Evolutionary conservation across 2,888 invertebrate species (phyloP).

Genomic region (Megalurothrips usitatus): DNA sequence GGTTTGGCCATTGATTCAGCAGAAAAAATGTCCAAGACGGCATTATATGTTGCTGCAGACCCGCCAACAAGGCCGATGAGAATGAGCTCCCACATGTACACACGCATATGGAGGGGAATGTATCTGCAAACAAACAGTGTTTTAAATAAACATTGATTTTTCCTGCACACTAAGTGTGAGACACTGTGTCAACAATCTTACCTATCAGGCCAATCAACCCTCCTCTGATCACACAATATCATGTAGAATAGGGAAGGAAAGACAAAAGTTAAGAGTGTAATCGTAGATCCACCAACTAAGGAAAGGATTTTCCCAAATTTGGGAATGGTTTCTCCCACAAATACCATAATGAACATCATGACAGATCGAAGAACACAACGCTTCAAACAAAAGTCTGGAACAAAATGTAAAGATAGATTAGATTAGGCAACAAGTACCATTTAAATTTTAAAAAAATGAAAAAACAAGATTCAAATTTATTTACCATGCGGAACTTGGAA

Average conservation of each 20-base stretch:
- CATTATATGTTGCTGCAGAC: slow-evolving; percentile 57
- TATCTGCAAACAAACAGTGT: slow-evolving; percentile 48
- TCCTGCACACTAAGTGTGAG: background rate
- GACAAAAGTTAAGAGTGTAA: slow-evolving; percentile 63
- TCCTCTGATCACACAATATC: slow-evolving; percentile 52
- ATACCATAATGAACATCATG: slow-evolving; percentile 56
- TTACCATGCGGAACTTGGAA: slow-evolving; percentile 58
- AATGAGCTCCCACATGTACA: slow-evolving; percentile 60
- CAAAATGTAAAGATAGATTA: slow-evolving; percentile 32
- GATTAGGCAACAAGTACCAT: background rate
- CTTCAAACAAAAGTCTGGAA: slow-evolving; percentile 58
- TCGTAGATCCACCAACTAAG: slow-evolving; percentile 65
- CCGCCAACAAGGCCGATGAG: slow-evolving; percentile 57
- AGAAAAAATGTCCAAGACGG: slow-evolving; percentile 54
- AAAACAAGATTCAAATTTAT: slow-evolving; percentile 34
- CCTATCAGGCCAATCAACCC: slow-evolving; percentile 49
- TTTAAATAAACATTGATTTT: background rate
- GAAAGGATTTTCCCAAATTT: slow-evolving; percentile 65
- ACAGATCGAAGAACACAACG: slow-evolving; percentile 55
- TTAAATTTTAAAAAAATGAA: slow-evolving; percentile 24
- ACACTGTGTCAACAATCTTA: slow-evolving; percentile 39
- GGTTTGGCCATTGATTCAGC: slow-evolving; percentile 44
- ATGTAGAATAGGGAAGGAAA: slow-evolving; percentile 65
- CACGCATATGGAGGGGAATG: slow-evolving; percentile 54
- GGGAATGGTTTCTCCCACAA: slow-evolving; percentile 64